Percentiles rank a stretch among this genome's conserved stretches.
Evolutionary conservation across 1,140 invertebrate species (phyloP).

Genomic region (Aphaenogaster rudis): DNA sequence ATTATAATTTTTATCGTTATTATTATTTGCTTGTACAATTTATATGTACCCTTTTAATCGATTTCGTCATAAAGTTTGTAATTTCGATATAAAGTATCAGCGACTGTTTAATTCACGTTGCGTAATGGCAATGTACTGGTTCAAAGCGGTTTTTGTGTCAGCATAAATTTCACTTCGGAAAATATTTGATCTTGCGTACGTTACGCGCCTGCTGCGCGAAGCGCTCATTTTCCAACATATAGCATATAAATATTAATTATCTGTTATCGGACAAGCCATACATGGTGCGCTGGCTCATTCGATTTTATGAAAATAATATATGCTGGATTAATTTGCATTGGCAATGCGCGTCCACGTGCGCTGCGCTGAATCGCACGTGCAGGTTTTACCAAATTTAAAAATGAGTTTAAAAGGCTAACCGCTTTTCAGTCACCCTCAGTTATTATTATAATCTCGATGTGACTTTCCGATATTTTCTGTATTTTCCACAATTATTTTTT

Average conservation of each 20-base stretch:
- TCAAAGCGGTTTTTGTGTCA: constrained; percentile 23
- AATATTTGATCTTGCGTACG: constrained; percentile 55
- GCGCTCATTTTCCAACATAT: constrained; percentile 54
- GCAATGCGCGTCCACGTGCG: constrained; percentile 7
- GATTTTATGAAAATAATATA: constrained; percentile 66
- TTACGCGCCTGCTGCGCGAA: neutral
- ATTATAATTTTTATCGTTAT: constrained; percentile 9
- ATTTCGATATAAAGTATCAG: constrained; percentile 9
- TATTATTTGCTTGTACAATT: neutral
- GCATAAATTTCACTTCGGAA: constrained; percentile 53
- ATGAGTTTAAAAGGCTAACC: neutral
- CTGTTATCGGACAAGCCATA: constrained; percentile 42
- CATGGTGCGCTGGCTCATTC: neutral
- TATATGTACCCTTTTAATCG: neutral
- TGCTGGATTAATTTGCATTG: constrained; percentile 61
- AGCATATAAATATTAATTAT: constrained; percentile 75
- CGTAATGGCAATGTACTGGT: constrained; percentile 21
- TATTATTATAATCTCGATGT: neutral
- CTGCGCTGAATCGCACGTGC: neutral
- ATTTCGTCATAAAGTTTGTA: constrained; percentile 6
- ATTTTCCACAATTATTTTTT: neutral
- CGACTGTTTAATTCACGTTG: constrained; percentile 46
- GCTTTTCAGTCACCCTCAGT: neutral
- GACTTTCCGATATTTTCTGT: constrained; percentile 22
- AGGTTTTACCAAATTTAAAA: constrained; percentile 36